A percentile compares a stretch with the other conserved stretches of the same genome.
phyloP scores from a whole-genome alignment of 2,797 vertebrate genomes.

The Gephyroberyx darwinii region DNA sequence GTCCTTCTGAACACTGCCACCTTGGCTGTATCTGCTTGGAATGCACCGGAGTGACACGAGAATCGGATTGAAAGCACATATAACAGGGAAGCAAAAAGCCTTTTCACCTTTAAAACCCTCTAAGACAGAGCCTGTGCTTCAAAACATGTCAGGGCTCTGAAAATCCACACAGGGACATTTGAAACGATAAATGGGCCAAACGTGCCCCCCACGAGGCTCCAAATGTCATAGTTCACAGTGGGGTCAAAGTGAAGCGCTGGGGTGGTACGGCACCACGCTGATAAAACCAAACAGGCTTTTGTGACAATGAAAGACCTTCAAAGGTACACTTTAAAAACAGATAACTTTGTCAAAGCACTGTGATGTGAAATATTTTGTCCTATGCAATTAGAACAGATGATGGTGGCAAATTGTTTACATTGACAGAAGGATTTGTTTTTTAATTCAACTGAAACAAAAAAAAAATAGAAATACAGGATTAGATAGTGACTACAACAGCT shows the following conservation, averaged over 20 bases:
- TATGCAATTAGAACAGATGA: slow-evolving; percentile 36
- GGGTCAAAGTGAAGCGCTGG: slow-evolving; percentile 83
- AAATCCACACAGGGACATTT: slow-evolving; percentile 80
- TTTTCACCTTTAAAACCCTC: slow-evolving; percentile 75
- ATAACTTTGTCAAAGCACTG: slow-evolving; percentile 51
- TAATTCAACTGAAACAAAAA: slow-evolving; percentile 58
- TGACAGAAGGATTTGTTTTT: slow-evolving; percentile 46
- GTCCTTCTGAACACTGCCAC: slow-evolving; percentile 76
- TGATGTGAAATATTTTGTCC: slow-evolving; percentile 46
- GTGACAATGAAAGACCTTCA: slow-evolving; percentile 83
- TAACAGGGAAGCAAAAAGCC: slow-evolving; percentile 48
- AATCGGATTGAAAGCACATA: slow-evolving; percentile 59
- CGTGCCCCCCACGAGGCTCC: slow-evolving; percentile 76
- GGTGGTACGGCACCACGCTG: slow-evolving; percentile 79
- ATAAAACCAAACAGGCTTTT: slow-evolving; percentile 81
- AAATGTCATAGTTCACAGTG: slow-evolving; percentile 84
- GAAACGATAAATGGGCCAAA: slow-evolving; percentile 81
- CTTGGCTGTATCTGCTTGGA: slow-evolving; percentile 66
- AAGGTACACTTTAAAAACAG: slow-evolving; percentile 62
- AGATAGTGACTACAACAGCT: slow-evolving; percentile 80
- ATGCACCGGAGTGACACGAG: slow-evolving; percentile 54
- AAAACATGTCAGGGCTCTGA: slow-evolving; percentile 73
- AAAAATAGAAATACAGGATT: slow-evolving; percentile 72
- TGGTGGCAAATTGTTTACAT: slow-evolving; percentile 32
- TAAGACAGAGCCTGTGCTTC: slow-evolving; percentile 66